Base-by-base conservation (phyloP, 2,113 vertebrate genomes). In the Alexandromys fortis region DNA sequence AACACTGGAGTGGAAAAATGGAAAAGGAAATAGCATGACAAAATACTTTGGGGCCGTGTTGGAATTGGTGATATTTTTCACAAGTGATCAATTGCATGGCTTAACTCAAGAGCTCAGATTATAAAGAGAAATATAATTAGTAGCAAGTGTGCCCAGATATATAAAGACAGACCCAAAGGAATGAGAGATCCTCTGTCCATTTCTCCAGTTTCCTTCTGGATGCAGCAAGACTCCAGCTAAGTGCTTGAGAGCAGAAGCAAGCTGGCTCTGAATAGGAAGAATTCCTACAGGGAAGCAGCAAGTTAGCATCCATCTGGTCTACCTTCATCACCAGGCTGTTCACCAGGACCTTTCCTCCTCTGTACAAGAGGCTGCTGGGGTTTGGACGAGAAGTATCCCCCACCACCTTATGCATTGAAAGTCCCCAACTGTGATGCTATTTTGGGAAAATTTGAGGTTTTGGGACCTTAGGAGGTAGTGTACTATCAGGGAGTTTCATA, bases 71-170 rank as follows among this genome's bases (percentile, higher is more conserved):
- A 95, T 98, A 98, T 98, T 98, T 98, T 98, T 98, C 97, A 98
- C 98, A 95, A 98, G 98, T 98, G 97, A 99, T 99, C 98, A 99
- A 99, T 99, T 99, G 99, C 96, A 89, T 98, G 97, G 97, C 98
- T 98, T 99, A 99, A 97, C 98, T 98, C 99, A 99, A 98, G 96
- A 98, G 98, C 90, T 86, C 95, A 96, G 96, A 97, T 98, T 98
- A 98, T 98, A 97, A 98, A 98, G 98, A 98, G 98, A 98, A 98
- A 98, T 98, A 98, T 98, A 98, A 98, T 98, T 98, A 98, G 98
- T 97, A 97, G 98, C 97, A 98, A 98, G 98, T 96, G 94, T 96
- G 97, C 97, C 89, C 98, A 98, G 98, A 98, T 98, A 83, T 95
- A 97, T 95, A 98, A 98, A 98, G 98, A 98, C 97, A 98, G 96